phyloP scores from a whole-genome alignment of 1,140 invertebrate species.

The Drosophila quadrilineata region DNA sequence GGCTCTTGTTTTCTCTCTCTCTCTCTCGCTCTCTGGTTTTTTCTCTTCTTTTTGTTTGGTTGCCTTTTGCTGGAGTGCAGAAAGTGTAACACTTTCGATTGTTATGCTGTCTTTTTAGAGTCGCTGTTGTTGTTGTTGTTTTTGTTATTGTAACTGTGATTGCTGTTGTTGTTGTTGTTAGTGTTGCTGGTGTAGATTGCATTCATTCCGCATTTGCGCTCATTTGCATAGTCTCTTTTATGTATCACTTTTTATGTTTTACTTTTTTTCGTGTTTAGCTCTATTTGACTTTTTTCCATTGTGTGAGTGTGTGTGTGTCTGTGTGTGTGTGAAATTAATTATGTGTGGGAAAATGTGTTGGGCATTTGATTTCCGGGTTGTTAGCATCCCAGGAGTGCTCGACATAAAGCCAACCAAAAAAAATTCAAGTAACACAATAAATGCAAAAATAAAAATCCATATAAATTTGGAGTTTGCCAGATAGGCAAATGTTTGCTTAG shows the following conservation, averaged over 20 bases:
- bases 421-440: background rate
- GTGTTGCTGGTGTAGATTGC: conserved; percentile 54
- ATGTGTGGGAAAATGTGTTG: conserved; percentile 75
- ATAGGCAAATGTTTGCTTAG: too few species aligned
- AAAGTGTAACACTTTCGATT: conserved; percentile 79
- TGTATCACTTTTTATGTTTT: conserved; percentile 35
- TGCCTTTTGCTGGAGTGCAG: conserved; percentile 67
- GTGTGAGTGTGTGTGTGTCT: too few species aligned
- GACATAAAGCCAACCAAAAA: background rate
- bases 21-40: too few species aligned
- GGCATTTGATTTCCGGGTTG: conserved; percentile 67
- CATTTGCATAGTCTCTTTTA: conserved; percentile 65
- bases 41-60: conserved; percentile 47
- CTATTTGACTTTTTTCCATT: conserved; percentile 46
- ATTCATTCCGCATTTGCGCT: conserved; percentile 78
- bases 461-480: background rate
- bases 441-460: background rate
- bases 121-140: conserved; percentile 33
- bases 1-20: conserved; percentile 49
- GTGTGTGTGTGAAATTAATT: conserved; percentile 59
- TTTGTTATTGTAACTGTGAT: conserved; percentile 19
- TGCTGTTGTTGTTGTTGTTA: conserved; percentile 12
- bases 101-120: conserved; percentile 51
- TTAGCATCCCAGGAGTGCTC: conserved; percentile 17
- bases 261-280: conserved; percentile 18